phyloP scores from a whole-genome alignment of 2,797 vertebrate species.

The Acipenser ruthenus region DNA sequence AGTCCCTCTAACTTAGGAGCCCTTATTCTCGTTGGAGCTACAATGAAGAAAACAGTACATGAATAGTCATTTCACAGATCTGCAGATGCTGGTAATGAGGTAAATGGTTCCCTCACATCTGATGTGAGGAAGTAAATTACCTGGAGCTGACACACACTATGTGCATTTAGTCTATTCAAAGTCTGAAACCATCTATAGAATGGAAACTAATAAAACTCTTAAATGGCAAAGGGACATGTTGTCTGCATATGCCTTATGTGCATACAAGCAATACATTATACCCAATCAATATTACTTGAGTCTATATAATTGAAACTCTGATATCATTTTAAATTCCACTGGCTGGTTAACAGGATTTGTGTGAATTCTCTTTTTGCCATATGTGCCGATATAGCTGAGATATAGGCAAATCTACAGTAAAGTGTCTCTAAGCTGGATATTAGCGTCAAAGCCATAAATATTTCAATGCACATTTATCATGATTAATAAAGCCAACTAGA shows the following conservation, averaged over 20 bases:
- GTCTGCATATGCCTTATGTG: constrained; percentile 50
- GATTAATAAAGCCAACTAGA: no score
- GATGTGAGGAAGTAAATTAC: constrained; percentile 55
- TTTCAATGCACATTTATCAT: no score
- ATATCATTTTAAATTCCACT: constrained; percentile 50
- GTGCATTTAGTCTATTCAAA: constrained; percentile 34
- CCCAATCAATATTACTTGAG: constrained; percentile 63
- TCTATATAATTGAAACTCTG: constrained; percentile 66
- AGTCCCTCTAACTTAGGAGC: constrained; percentile 54
- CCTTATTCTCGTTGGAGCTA: constrained; percentile 68
- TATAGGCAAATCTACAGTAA: no score
- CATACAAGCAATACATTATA: constrained; percentile 62
- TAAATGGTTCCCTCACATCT: constrained; percentile 50
- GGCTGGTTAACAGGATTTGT: constrained; percentile 36
- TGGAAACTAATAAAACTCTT: constrained; percentile 60
- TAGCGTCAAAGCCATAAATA: no score
- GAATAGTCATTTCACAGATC: constrained; percentile 25
- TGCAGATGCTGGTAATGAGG: constrained; percentile 31
- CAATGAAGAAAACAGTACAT: constrained; percentile 21
- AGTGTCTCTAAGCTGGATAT: no score
- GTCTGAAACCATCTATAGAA: constrained; percentile 38
- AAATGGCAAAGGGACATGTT: constrained; percentile 61
- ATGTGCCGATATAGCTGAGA: no score
- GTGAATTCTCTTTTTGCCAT: constrained; percentile 22
- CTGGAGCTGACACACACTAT: constrained; percentile 44